Evolutionary conservation across 2,888 invertebrate species (phyloP), one percentile per base, ranked within the genome.

Genomic region (Sinelater perroti): DNA sequence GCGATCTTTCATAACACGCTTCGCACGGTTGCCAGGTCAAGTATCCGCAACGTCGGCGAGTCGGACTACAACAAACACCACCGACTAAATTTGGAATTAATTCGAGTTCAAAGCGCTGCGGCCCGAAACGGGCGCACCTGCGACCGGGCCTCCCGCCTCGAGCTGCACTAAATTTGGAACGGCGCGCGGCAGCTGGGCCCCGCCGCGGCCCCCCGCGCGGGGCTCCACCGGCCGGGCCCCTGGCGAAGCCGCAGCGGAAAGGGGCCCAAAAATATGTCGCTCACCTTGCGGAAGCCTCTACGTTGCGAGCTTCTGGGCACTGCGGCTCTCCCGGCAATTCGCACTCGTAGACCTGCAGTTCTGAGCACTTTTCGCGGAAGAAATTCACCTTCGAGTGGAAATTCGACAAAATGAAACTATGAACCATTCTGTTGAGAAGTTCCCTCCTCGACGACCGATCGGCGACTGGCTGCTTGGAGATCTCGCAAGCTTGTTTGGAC

Each of bases 401-500:
- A 75, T 76, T 76, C 73, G 73, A 70, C 70, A 76, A 75, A 73
- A 68, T 73, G 72, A 77, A 78, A 77, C 72, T 77, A 68, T 78
- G 77, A 79, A 74, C 78, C 79, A 79, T 79, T 78, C 75, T 79
- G 78, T 73, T 73, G 67, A 72, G 72, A 75, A 78, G 78, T 74
- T 74, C 70, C 71, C 74, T 68, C 70, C 69, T 72, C 76, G 72
- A 70, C 74, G 74, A 77, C 76, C 78, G 78, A 77, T 75, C 78
- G 74, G 75, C 76, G 78, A 78, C 78, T 78, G 78, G 72, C 75
- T 74, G 75, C 72, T 73, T 61, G 67, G 71, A 72, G 74, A 76
- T 76, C 75, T 75, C 72, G 71, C 73, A 75, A 78, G 78, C 78
- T 79, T 78, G 78, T 78, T 78, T 78, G 78, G 78, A 70, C 73